Percentiles rank a stretch among this genome's conserved stretches.
Conservation (phyloP, 2,888 invertebrate genomes). For the Megaustenia siamemsis region DNA sequence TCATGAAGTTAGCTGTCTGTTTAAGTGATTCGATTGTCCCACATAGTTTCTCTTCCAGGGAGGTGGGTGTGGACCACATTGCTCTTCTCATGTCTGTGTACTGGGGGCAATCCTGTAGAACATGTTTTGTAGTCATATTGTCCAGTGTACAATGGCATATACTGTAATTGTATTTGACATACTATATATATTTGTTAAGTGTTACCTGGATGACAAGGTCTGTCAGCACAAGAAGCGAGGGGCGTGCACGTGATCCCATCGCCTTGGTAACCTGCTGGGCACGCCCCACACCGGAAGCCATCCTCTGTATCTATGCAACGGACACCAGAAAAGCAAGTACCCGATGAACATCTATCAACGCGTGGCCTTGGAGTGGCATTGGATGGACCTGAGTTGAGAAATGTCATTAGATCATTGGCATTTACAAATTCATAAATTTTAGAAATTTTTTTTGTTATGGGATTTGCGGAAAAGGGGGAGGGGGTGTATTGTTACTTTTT, state of each 20-base stretch:
- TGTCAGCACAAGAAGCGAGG: slow-evolving; percentile 69
- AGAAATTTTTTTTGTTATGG: too few species aligned
- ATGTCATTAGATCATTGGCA: not conserved
- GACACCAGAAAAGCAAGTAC: slow-evolving; percentile 86
- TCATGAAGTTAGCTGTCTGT: too few species aligned
- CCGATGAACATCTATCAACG: slow-evolving; percentile 83
- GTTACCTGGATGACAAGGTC: slow-evolving; percentile 75
- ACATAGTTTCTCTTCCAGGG: too few species aligned
- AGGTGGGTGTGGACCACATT: too few species aligned
- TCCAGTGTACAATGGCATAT: too few species aligned
- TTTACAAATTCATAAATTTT: not conserved
- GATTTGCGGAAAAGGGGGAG: too few species aligned
- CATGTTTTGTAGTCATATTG: too few species aligned
- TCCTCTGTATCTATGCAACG: slow-evolving; percentile 73
- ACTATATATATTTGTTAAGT: too few species aligned
- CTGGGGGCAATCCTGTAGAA: too few species aligned
- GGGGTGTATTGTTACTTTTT: too few species aligned
- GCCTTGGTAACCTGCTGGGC: slow-evolving; percentile 88
- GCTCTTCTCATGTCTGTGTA: too few species aligned
- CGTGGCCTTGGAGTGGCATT: not conserved
- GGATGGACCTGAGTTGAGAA: not conserved
- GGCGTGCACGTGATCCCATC: slow-evolving; percentile 86
- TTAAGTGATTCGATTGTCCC: too few species aligned
- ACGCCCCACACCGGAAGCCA: slow-evolving; percentile 83
- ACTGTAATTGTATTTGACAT: not conserved